Conservation (phyloP, 2,888 invertebrate species). For the Machimus rusticus region DNA sequence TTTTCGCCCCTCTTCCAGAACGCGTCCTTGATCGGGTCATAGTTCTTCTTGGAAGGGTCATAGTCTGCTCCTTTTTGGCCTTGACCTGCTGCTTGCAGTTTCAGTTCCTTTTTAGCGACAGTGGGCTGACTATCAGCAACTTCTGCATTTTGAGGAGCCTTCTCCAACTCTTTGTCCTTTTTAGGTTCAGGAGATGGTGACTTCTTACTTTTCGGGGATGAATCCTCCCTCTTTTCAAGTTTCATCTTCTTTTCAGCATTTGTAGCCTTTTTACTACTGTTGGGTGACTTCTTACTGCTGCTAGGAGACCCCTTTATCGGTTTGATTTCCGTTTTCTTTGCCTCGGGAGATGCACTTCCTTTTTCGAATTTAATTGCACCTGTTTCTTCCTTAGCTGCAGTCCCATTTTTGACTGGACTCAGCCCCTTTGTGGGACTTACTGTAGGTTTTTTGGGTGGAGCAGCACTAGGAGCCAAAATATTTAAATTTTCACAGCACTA, state of each 20-base stretch:
- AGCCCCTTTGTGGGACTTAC: not conserved
- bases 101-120: slow-evolving; percentile 49
- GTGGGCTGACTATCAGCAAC: slow-evolving; percentile 1
- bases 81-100: slow-evolving; percentile 50
- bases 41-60: slow-evolving; percentile 75
- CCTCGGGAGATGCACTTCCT: not conserved
- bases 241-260: not conserved
- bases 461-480: not conserved
- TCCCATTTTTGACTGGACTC: not conserved
- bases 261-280: not conserved
- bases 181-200: not conserved
- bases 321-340: not conserved
- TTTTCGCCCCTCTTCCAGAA: slow-evolving; percentile 78
- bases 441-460: not conserved
- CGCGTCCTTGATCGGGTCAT: slow-evolving; percentile 85
- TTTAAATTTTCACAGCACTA: not conserved
- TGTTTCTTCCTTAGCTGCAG: not conserved
- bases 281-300: not conserved
- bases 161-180: not conserved
- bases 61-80: slow-evolving; percentile 65
- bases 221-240: not conserved
- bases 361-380: not conserved
- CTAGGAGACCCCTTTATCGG: not conserved
- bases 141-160: not conserved
- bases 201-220: not conserved